Evolutionary conservation across 2,888 invertebrate genomes (phyloP), one percentile per base, ranked within the genome.

Genomic region (Myathropa florea): DNA sequence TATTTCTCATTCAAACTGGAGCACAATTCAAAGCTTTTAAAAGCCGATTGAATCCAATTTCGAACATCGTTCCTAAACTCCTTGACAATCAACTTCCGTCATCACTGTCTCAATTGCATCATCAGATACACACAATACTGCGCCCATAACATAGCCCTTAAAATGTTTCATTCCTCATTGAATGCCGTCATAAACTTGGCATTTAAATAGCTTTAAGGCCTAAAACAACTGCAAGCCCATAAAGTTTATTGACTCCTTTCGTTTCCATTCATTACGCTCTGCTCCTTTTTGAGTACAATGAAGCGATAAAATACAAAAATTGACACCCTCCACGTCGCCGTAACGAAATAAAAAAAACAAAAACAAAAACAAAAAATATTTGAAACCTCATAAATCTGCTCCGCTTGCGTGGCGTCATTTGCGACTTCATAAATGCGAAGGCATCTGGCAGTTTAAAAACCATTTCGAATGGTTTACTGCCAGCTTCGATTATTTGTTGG

Each of bases 401-500:
- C 63, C 23, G 77, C 72, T 76, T 63, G 72, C 63, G 68, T 67
- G 30, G 63, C 72, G 70, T 77, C 76, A 77, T 85, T 80, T 75
- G 77, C 81, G 85, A 81, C 81, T 85, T 85, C 81, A 85, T 86
- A 82, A 79, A 83, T 71, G 78, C 71, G 64, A 78, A 86, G 75
- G 82, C 83, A 86, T 86, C 65, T 83, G 78, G 83, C 86, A 82
- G 73, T 83, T 85, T 75, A 82, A 86, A 86, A 83, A 78, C 83
- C 86, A 83, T 86, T 86, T 55, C 65, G 78, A 68, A 83, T 86
- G 86, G 71, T 83, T 86, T 79, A 86, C 86, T 82, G 78, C 79
- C 78, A 71, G 83, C 78, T 86, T 86, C 83, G 86, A 86, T 82
- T 86, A 86, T 86, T 86, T 86, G 79, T 86, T 82, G 78, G 64